phyloP scores from a whole-genome alignment of 2,113 vertebrate species.

The Epinephelus fuscoguttatus region DNA sequence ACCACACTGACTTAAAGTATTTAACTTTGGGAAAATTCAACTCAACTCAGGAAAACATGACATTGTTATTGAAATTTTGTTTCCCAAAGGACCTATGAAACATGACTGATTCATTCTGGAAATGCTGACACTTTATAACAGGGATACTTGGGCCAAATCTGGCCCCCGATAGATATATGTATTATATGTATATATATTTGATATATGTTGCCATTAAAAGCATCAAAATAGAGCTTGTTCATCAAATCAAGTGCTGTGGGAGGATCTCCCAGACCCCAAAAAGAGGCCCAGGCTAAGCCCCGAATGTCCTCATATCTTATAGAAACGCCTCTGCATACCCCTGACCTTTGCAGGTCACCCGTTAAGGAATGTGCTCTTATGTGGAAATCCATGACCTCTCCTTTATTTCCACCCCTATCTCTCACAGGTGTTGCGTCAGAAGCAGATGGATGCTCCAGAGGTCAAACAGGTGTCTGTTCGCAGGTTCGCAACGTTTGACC shows the following conservation, averaged over 20 bases:
- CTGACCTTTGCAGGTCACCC: too few species aligned
- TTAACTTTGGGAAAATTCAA: background rate
- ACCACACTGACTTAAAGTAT: background rate
- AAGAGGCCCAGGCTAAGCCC: too few species aligned
- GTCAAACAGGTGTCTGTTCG: conserved; percentile 92
- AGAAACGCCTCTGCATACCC: too few species aligned
- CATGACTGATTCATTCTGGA: background rate
- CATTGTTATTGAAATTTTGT: background rate
- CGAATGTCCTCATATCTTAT: too few species aligned
- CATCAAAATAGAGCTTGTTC: too few species aligned
- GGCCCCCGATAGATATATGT: too few species aligned
- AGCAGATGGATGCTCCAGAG: conserved; percentile 86
- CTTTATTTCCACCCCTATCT: conserved; percentile 19
- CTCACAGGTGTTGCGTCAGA: conserved; percentile 91
- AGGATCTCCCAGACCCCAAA: too few species aligned
- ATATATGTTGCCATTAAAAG: too few species aligned
- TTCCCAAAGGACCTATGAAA: background rate
- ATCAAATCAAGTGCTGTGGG: too few species aligned
- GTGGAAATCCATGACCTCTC: background rate
- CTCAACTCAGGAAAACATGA: background rate
- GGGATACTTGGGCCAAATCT: too few species aligned
- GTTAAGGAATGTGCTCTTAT: background rate
- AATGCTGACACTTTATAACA: background rate
- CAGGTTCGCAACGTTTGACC: conserved; percentile 93
- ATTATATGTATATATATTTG: too few species aligned